A percentile compares a stretch with the other conserved stretches of the same genome.
Evolutionary conservation across 30 jellyfish, hydroid and myxozoan species (phyloP).

Genomic region (Haliclystus octoradiatus): DNA sequence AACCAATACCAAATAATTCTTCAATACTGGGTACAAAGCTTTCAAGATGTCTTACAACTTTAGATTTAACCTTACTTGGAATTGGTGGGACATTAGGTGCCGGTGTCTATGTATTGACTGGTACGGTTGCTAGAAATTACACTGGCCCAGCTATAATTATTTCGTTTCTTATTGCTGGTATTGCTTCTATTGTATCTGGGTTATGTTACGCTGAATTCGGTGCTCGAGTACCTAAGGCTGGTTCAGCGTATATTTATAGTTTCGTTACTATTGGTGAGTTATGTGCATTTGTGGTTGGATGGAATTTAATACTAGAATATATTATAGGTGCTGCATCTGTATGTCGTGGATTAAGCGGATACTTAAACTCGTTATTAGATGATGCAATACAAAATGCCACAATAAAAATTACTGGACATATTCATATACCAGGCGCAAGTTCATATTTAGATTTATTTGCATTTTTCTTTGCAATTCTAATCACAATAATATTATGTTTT

Average conservation of each 20-base stretch:
- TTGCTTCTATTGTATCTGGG: slow-evolving; percentile 86
- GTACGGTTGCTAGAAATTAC: slow-evolving; percentile 74
- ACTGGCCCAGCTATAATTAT: slow-evolving; percentile 98
- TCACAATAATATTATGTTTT: slow-evolving; percentile 37
- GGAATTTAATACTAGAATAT: slow-evolving; percentile 92
- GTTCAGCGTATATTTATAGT: slow-evolving; percentile 89
- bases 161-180: slow-evolving; percentile 88
- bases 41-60: slow-evolving; percentile 68
- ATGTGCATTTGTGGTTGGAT: slow-evolving; percentile 86
- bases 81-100: slow-evolving; percentile 97
- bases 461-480: slow-evolving; percentile 42
- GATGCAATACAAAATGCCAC: slow-evolving; percentile 56
- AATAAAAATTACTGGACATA: slow-evolving; percentile 21
- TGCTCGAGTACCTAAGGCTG: slow-evolving; percentile 95
- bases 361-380: slow-evolving; percentile 69
- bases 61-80: slow-evolving; percentile 89
- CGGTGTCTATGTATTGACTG: slow-evolving; percentile 95
- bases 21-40: slow-evolving; percentile 40
- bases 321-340: slow-evolving; percentile 98
- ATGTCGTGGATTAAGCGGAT: slow-evolving; percentile 86
- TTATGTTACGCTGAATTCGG: slow-evolving; percentile 97
- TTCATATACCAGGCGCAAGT: slow-evolving; percentile 76
- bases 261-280: slow-evolving; percentile 95
- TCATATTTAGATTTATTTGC: slow-evolving; percentile 64
- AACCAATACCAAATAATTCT: slow-evolving; percentile 27